These are phyloP conservation scores for Oscarella lobularis DNA, from an alignment of 37 sponge, comb jelly and placozoan species.

Conservation along the genomic window DNA sequence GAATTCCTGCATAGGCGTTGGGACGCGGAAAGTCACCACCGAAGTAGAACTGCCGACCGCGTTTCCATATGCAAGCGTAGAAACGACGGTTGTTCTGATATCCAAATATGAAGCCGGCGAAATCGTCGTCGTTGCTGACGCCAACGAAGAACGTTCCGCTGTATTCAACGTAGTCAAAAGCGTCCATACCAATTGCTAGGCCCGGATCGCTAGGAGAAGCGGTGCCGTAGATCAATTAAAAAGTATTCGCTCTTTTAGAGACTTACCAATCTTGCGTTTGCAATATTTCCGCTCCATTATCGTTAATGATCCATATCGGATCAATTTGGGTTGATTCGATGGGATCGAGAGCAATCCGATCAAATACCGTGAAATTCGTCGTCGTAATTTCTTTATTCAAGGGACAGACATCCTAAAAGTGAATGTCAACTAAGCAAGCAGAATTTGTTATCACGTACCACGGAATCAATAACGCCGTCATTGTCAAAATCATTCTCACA, in stretches of 20 bases:
- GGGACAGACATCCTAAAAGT: neutral
- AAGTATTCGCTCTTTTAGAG: neutral
- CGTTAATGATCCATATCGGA: neutral
- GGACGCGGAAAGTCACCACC: neutral
- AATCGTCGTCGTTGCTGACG: neutral
- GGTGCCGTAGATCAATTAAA: neutral
- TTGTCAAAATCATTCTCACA: slow-evolving; percentile 51
- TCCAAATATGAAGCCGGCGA: neutral
- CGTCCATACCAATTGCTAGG: neutral
- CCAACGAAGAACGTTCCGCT: slow-evolving; percentile 9
- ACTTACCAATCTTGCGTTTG: neutral
- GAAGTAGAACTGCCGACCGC: neutral
- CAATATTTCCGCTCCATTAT: slow-evolving; percentile 3
- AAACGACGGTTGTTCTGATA: slow-evolving; percentile 8
- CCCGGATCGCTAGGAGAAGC: slow-evolving; percentile 3
- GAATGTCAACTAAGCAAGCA: neutral
- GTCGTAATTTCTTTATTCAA: neutral
- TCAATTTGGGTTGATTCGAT: neutral
- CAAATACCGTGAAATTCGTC: neutral
- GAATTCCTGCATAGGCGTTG: neutral
- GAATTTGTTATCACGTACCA: neutral
- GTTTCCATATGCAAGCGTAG: slow-evolving; percentile 4
- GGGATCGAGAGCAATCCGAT: slow-evolving; percentile 2
- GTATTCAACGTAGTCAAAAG: neutral
- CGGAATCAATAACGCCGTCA: neutral